phyloP scores from a whole-genome alignment of 2,797 vertebrate species.

The Tadarida brasiliensis region DNA sequence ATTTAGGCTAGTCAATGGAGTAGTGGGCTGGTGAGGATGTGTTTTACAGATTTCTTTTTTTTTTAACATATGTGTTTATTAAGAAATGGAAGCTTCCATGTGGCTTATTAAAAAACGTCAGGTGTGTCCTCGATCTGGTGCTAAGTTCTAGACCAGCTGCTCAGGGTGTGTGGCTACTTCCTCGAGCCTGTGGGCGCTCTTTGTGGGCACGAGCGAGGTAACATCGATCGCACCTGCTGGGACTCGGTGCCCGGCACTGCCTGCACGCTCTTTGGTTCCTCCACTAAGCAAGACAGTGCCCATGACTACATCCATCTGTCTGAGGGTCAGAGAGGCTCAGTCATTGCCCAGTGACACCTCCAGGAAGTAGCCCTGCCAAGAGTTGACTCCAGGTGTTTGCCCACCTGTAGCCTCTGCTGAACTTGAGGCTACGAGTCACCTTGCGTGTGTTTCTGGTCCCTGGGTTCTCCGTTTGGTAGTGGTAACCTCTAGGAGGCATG shows the following conservation, averaged over 20 bases:
- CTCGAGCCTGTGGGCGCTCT: fast-evolving
- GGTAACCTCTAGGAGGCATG: not conserved
- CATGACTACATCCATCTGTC: fast-evolving
- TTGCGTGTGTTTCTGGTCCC: not conserved
- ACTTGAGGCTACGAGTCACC: no score
- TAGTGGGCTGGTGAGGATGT: not conserved
- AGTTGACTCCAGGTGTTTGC: not conserved
- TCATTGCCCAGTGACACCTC: fast-evolving
- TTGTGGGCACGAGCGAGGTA: not conserved
- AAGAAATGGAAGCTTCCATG: not conserved
- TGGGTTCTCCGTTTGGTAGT: not conserved
- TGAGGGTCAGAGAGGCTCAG: not conserved
- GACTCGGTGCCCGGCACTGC: fast-evolving
- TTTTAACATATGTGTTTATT: not conserved
- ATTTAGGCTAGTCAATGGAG: not conserved
- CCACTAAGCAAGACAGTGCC: fast-evolving
- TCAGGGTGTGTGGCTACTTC: fast-evolving
- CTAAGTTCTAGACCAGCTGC: not conserved
- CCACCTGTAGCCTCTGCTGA: not conserved
- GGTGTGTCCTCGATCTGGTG: not conserved
- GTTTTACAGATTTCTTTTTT: not conserved
- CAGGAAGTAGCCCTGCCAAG: no score
- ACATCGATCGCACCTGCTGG: fast-evolving
- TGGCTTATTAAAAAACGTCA: not conserved
- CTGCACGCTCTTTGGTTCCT: not conserved